Evolutionary conservation across 2,888 invertebrate species (phyloP).

Genomic region (Hydrotaea cyrtoneurina): DNA sequence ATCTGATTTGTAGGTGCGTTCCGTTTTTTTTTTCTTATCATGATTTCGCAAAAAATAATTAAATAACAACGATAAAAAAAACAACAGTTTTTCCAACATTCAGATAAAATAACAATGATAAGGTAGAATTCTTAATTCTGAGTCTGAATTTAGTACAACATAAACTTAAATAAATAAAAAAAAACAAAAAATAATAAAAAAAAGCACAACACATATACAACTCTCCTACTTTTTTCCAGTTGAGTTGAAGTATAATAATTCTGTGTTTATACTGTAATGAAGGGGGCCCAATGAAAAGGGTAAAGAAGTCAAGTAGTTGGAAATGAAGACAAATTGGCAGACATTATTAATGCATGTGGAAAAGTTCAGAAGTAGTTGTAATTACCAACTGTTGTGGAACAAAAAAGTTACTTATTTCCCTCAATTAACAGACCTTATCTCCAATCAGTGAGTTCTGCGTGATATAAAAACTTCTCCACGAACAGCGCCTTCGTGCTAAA

Average conservation of each 20-base stretch:
- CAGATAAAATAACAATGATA: constrained; percentile 57
- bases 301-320: constrained; percentile 3
- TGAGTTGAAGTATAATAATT: background rate
- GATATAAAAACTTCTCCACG: too few species aligned
- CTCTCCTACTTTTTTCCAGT: background rate
- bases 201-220: too few species aligned
- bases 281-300: background rate
- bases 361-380: background rate
- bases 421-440: too few species aligned
- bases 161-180: too few species aligned
- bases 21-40: constrained; percentile 46
- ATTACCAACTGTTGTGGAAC: background rate
- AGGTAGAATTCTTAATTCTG: constrained; percentile 20
- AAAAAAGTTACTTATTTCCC: too few species aligned
- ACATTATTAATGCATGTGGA: background rate
- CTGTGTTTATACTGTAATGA: too few species aligned
- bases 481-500: too few species aligned
- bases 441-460: too few species aligned
- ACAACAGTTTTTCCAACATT: constrained; percentile 48
- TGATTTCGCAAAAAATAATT: constrained; percentile 55
- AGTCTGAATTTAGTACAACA: constrained; percentile 8
- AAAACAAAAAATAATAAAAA: constrained; percentile 19
- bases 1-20: constrained; percentile 37
- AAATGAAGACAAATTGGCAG: background rate
- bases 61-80: constrained; percentile 17